Conservation (phyloP, 1,140 invertebrate species). For the Galleria mellonella region DNA sequence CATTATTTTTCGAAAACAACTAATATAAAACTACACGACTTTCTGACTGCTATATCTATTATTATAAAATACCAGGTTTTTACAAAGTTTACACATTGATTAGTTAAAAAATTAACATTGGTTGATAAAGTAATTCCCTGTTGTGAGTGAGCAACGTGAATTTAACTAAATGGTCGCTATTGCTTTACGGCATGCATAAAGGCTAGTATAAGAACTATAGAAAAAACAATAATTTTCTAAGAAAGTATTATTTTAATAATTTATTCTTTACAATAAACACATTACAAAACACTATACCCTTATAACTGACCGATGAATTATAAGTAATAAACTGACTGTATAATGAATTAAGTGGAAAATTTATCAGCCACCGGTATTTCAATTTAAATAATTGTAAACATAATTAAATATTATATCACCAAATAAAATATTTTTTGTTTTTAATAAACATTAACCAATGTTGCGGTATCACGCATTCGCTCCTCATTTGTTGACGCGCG, state of each 20-base stretch:
- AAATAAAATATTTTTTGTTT: no score
- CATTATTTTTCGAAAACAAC: conserved; percentile 37
- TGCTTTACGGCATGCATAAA: neutral
- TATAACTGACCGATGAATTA: conserved; percentile 36
- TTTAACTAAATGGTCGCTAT: no score
- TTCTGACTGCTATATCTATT: conserved; percentile 31
- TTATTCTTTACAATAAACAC: conserved; percentile 54
- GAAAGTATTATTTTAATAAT: conserved; percentile 47
- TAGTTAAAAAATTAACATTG: conserved; percentile 36
- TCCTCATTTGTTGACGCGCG: neutral
- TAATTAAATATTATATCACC: no score
- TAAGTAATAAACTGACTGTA: conserved; percentile 2
- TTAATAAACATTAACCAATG: no score
- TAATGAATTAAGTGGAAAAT: neutral
- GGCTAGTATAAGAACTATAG: conserved; percentile 18
- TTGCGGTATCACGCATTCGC: no score
- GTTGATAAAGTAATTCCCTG: neutral
- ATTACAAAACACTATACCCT: conserved; percentile 60
- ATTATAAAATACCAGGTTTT: conserved; percentile 46
- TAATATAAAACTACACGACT: conserved; percentile 31
- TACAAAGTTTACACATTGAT: conserved; percentile 47
- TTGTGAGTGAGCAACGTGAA: neutral
- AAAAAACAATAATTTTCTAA: conserved; percentile 28
- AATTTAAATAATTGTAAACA: no score
- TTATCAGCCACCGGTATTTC: no score